Percentiles rank a stretch among this genome's conserved stretches.
phyloP scores from a whole-genome alignment of 2,113 vertebrate species.

The Carollia perspicillata region DNA sequence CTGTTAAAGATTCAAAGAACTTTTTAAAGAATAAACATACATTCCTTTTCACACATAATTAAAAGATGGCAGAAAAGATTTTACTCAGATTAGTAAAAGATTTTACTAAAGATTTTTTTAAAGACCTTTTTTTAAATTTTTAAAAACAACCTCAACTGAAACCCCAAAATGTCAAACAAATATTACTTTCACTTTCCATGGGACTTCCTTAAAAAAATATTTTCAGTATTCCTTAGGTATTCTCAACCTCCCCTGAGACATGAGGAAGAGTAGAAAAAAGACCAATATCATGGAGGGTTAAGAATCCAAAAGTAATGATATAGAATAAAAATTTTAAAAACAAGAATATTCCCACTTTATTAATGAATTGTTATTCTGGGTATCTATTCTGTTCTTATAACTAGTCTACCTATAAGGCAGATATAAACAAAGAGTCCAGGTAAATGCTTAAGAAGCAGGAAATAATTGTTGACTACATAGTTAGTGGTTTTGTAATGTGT shows the following conservation, averaged over 20 bases:
- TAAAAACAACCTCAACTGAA: background rate
- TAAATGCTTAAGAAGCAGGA: background rate
- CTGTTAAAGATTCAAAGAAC: background rate
- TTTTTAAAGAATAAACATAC: background rate
- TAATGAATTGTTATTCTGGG: background rate
- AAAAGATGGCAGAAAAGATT: constrained; percentile 29
- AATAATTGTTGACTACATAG: background rate
- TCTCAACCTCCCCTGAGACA: background rate
- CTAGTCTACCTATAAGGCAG: background rate
- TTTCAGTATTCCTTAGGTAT: background rate
- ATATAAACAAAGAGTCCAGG: background rate
- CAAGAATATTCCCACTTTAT: background rate
- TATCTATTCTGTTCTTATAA: background rate
- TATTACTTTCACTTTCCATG: constrained; percentile 18
- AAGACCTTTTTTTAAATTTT: no score
- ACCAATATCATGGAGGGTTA: background rate
- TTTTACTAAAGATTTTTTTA: no score
- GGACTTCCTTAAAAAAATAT: background rate
- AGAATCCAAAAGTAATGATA: background rate
- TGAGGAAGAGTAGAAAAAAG: background rate
- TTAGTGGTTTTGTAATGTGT: background rate
- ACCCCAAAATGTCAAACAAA: background rate
- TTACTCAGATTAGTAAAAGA: background rate
- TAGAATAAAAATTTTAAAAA: background rate
- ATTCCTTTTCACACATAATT: background rate